Base-by-base conservation (phyloP, 2,113 vertebrate genomes). In the Zosterops pallidus region DNA sequence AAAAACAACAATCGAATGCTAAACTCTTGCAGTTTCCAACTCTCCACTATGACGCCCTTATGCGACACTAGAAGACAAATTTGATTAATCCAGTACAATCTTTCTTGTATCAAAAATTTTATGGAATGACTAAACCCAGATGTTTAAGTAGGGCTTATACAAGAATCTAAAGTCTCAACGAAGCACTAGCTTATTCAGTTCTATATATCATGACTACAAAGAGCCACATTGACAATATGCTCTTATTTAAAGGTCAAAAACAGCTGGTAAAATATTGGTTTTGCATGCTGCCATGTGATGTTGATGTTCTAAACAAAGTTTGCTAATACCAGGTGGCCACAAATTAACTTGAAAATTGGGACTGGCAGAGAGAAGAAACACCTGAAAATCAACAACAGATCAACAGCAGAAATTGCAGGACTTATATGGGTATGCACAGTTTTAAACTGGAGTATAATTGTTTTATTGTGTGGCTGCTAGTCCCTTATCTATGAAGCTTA, bases 81-180 rank as follows among this genome's bases (percentile, higher is more conserved):
- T 14, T 46, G 12, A 50, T 79, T 42, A 42, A 64, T 14, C 2
- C 37, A 53, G 7, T 42, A 31, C 10, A 56, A 9, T 52, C 5
- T 83, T 64, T 78, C 26, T 53, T 49, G 82, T 21, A 69, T 52
- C 41, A 76, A 25, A 65, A 53, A 80, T 82, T 95, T 90, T 56
- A 60, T 42, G 63, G 29, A 76, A 77, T 67, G 7, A 76, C 11
- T 87, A 86, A 81, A 94, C 68, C 52, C 56, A 71, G 18, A 13
- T 13, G 8, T 74, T 77, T 41, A 86, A 65, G 74, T 74, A 55
- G 12, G 9, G 29, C 3, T 56, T 19, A 83, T 79, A 42, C 33
- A 67, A 92, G 24, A 80, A 59, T 88, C 65, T 89, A 53, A 95
- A 90, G 2, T 50, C 39, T 41, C 60, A 47, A 12, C 3, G 5